Evolutionary conservation across 1,140 invertebrate species (phyloP).

Genomic region (Harlomillsia oculata): DNA sequence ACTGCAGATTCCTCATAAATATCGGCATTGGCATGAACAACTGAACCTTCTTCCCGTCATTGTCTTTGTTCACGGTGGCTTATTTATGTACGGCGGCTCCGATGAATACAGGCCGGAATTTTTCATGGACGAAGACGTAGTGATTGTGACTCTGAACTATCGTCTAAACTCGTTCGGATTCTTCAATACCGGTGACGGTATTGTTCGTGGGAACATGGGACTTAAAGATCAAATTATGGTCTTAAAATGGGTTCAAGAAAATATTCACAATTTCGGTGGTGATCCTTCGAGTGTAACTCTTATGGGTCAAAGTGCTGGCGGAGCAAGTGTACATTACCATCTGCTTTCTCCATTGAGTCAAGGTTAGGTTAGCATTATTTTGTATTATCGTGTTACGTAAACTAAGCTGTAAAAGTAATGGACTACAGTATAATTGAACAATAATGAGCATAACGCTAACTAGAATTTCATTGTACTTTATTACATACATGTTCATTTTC

Average conservation of each 20-base stretch:
- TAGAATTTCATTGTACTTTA: not conserved
- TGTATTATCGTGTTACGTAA: not conserved
- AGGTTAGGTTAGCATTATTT: no score
- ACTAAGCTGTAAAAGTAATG: no score
- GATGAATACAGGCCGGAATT: slow-evolving; percentile 44
- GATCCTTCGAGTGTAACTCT: slow-evolving; percentile 1
- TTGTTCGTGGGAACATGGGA: not conserved
- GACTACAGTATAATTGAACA: no score
- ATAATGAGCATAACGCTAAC: not conserved
- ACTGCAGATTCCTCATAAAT: no score
- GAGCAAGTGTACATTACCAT: not conserved
- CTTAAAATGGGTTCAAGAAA: slow-evolving; percentile 19
- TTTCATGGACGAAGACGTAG: slow-evolving; percentile 29
- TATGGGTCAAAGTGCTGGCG: slow-evolving; percentile 7
- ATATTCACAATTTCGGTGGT: slow-evolving; percentile 14
- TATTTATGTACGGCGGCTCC: slow-evolving; percentile 32
- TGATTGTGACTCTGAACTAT: slow-evolving; percentile 16
- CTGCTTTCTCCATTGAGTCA: not conserved
- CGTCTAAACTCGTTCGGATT: slow-evolving; percentile 10
- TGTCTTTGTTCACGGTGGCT: slow-evolving; percentile 8
- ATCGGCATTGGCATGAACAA: no score
- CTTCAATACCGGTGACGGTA: slow-evolving; percentile 11
- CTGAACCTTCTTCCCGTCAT: slow-evolving; percentile 9
- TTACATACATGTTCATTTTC: not conserved
- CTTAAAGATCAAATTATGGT: slow-evolving; percentile 14